Evolutionary conservation across 92 coral and sea anemone genomes (phyloP).

Genomic region (Metridium senile): DNA sequence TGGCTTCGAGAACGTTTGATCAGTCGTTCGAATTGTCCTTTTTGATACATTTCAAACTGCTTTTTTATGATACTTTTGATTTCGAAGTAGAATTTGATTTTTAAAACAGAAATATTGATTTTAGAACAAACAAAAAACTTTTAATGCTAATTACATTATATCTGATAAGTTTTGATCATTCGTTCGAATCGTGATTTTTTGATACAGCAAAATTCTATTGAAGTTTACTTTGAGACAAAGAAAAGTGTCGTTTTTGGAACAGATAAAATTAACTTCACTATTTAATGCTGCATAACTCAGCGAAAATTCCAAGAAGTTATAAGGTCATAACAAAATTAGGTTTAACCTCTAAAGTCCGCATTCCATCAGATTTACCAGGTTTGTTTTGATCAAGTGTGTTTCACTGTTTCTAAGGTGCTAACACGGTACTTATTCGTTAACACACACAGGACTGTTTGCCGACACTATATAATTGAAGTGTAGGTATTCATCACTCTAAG

Average conservation of each 20-base stretch:
- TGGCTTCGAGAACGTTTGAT: neutral
- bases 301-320: slow-evolving; percentile 6
- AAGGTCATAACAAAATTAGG: neutral
- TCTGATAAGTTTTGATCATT: too few species aligned
- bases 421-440: neutral
- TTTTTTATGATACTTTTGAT: too few species aligned
- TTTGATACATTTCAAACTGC: too few species aligned
- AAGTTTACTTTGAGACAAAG: too few species aligned
- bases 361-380: neutral
- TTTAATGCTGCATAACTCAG: neutral
- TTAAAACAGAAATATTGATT: too few species aligned
- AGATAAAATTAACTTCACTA: neutral
- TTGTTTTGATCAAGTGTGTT: neutral
- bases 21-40: neutral
- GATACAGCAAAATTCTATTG: neutral
- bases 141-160: too few species aligned
- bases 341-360: slow-evolving; percentile 7
- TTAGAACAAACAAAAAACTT: too few species aligned
- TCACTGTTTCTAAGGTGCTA: slow-evolving; percentile 9
- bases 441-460: neutral
- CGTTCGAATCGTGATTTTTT: neutral
- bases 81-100: too few species aligned
- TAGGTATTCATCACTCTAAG: neutral
- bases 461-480: neutral
- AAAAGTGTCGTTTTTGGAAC: neutral